Evolutionary conservation across 2,888 invertebrate genomes (phyloP).

Genomic region (Drymonia ruficornis): DNA sequence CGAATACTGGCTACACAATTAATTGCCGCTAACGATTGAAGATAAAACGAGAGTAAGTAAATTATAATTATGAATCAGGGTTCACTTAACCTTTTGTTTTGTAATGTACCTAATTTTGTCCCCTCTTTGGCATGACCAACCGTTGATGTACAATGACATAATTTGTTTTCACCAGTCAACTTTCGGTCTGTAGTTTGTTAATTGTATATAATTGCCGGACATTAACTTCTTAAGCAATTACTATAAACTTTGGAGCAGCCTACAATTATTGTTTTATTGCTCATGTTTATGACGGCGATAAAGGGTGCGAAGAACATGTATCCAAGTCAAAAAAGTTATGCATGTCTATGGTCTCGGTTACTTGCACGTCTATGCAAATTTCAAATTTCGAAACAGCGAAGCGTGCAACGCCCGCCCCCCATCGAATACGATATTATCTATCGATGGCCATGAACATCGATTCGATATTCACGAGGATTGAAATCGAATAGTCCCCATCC

Average conservation of each 20-base stretch:
- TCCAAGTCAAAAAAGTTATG: conserved; percentile 8
- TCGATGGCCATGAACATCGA: conserved; percentile 54
- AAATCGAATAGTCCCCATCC: conserved; percentile 38
- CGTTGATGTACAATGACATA: neutral
- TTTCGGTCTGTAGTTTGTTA: neutral
- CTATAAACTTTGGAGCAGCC: no score
- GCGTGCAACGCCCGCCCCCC: conserved; percentile 33
- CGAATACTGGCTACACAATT: no score
- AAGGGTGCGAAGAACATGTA: conserved; percentile 4
- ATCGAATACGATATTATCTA: conserved; percentile 41
- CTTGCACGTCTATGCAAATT: conserved; percentile 9
- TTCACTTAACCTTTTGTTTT: neutral
- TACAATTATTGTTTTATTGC: conserved; percentile 2
- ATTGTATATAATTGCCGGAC: neutral
- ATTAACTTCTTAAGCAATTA: no score
- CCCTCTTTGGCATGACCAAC: neutral
- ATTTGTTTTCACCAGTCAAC: neutral
- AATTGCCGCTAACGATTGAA: no score
- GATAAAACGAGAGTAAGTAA: no score
- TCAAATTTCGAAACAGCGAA: conserved; percentile 34
- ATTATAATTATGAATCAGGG: no score
- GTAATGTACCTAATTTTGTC: neutral
- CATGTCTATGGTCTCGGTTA: conserved; percentile 9
- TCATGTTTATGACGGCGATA: no score
- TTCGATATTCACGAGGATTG: conserved; percentile 50